phyloP scores from a whole-genome alignment of 2,113 vertebrate species.

The Erythrolamprus reginae region DNA sequence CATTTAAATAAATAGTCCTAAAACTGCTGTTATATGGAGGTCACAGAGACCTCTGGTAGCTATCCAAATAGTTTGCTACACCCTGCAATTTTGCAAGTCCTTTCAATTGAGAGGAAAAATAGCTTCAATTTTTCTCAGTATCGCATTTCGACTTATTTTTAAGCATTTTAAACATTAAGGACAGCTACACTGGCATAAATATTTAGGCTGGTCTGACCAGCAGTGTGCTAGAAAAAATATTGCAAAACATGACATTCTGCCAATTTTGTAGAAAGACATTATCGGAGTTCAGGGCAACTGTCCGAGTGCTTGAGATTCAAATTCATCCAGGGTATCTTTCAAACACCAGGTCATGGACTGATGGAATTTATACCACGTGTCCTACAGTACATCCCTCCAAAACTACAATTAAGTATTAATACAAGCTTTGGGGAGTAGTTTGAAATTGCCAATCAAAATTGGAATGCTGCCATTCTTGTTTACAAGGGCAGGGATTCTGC shows the following conservation, averaged over 20 bases:
- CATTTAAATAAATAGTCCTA: fast-evolving
- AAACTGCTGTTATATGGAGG: not conserved
- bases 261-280: not conserved
- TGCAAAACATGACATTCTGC: not conserved
- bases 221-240: not conserved
- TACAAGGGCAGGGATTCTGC: not conserved
- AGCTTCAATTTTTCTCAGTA: slow-evolving; percentile 6
- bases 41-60: fast-evolving
- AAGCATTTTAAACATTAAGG: not conserved
- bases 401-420: not conserved
- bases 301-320: not conserved
- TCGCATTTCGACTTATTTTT: not conserved
- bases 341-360: not conserved
- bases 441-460: not conserved
- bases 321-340: not conserved
- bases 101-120: not conserved
- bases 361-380: not conserved
- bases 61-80: not conserved
- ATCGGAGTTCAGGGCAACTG: not conserved
- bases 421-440: not conserved
- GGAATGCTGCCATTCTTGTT: not conserved
- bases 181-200: not conserved
- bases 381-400: not conserved
- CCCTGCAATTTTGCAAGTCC: not conserved
- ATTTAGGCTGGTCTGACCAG: not conserved